Evolutionary conservation across 2,113 vertebrate genomes (phyloP), one percentile per base, ranked within the genome.

Genomic region (Phoenicopterus ruber): DNA sequence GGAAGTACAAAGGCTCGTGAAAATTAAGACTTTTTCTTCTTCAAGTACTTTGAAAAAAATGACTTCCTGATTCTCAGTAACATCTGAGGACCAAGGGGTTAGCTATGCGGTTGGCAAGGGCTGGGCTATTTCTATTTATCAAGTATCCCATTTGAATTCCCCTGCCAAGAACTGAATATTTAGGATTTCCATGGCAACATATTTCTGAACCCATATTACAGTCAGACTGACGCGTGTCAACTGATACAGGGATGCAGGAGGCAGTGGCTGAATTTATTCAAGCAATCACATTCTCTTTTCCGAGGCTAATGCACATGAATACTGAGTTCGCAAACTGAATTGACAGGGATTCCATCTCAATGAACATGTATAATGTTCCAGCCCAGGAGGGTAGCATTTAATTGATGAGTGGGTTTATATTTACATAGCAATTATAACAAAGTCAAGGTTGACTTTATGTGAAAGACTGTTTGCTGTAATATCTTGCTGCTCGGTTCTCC

Each of bases 261-360:
- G 58, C n/a, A 76, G 50, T 7, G 59, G 17, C 88, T 96, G 96
- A 88, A 97, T 96, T 95, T 94, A 97, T 97, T 96, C 95, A 97
- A 54, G 91, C 91, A 97, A 96, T 96, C 93, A 94, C 88, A 90
- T 95, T 95, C 87, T 93, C 81, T 62, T 93, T 84, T 71, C 82
- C 86, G 93, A 93, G 95, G 29, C 69, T 95, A 87, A 89, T 95
- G 82, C 96, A 55, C 72, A 95, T 80, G 95, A 91, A 96, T 61
- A 72, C 13, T 26, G 94, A 73, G 82, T 34, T 58, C 76, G 49
- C 70, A 86, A 52, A 55, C 63, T 36, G 66, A 93, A 92, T 44
- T 71, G 93, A 79, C 65, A 93, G 61, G 55, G 91, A 88, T 97
- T 95, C 97, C 86, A 89, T 93, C 80, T 87, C 86, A 46, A 46